Evolutionary conservation across 1,140 invertebrate species (phyloP).

Genomic region (Telenomus remus): DNA sequence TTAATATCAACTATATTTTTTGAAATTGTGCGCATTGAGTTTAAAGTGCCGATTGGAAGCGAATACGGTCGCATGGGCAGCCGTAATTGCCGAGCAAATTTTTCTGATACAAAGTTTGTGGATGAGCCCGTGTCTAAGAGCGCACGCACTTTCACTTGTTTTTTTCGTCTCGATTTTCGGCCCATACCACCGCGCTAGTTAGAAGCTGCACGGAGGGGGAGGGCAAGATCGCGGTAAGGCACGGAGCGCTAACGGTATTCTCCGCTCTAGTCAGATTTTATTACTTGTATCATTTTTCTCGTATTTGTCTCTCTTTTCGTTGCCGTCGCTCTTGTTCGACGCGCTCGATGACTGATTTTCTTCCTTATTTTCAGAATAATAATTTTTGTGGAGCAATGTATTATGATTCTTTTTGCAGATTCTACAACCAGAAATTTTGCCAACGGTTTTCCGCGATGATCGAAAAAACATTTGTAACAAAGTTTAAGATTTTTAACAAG

Average conservation of each 20-base stretch:
- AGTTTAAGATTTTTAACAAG: background rate
- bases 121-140: slow-evolving; percentile 13
- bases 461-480: background rate
- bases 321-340: background rate
- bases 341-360: too few relatives aligned
- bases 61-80: slow-evolving; percentile 2
- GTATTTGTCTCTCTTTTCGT: background rate
- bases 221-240: background rate
- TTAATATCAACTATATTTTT: background rate
- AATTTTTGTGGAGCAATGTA: background rate
- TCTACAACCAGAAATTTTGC: background rate
- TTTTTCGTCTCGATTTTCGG: background rate
- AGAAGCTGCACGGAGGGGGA: background rate
- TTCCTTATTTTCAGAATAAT: too few relatives aligned
- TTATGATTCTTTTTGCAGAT: background rate
- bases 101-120: background rate
- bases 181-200: background rate
- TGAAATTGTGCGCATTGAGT: slow-evolving; percentile 6
- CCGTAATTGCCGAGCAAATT: slow-evolving; percentile 8
- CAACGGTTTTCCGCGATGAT: background rate
- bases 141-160: background rate
- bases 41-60: slow-evolving; percentile 10
- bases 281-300: too few relatives aligned
- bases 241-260: background rate
- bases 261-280: background rate